A percentile compares a stretch with the other conserved stretches of the same genome.
Evolutionary conservation across 2,113 vertebrate genomes (phyloP).

Genomic region (Andinoacara biseriatus): DNA sequence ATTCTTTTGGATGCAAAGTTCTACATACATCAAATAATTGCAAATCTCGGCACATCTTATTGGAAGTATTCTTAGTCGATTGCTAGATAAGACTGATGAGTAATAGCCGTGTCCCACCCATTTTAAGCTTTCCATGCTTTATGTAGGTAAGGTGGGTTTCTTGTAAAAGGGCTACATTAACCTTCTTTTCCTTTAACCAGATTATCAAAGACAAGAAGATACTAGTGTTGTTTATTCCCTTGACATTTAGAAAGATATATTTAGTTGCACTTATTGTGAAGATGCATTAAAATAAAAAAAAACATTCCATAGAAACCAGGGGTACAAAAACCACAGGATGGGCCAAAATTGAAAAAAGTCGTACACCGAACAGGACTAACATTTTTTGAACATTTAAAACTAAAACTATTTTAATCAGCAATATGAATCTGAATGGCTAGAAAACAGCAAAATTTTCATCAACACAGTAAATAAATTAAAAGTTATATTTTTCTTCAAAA

Average conservation of each 20-base stretch:
- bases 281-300: too few species aligned
- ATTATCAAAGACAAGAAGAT: too few species aligned
- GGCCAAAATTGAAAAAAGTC: too few species aligned
- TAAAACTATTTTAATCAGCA: too few species aligned
- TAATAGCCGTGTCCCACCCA: background rate
- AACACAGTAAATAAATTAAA: too few species aligned
- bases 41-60: background rate
- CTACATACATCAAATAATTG: background rate
- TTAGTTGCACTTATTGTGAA: background rate
- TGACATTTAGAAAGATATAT: background rate
- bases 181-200: background rate
- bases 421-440: too few species aligned
- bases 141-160: background rate
- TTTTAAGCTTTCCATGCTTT: background rate
- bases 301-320: too few species aligned
- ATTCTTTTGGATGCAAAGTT: background rate
- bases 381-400: too few species aligned
- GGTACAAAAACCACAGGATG: too few species aligned
- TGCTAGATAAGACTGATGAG: background rate
- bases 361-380: too few species aligned
- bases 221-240: background rate
- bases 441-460: too few species aligned
- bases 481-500: too few species aligned
- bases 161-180: background rate
- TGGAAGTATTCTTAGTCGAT: background rate